phyloP scores from a whole-genome alignment of 2,113 vertebrate genomes.

The Rousettus leschenaultii region DNA sequence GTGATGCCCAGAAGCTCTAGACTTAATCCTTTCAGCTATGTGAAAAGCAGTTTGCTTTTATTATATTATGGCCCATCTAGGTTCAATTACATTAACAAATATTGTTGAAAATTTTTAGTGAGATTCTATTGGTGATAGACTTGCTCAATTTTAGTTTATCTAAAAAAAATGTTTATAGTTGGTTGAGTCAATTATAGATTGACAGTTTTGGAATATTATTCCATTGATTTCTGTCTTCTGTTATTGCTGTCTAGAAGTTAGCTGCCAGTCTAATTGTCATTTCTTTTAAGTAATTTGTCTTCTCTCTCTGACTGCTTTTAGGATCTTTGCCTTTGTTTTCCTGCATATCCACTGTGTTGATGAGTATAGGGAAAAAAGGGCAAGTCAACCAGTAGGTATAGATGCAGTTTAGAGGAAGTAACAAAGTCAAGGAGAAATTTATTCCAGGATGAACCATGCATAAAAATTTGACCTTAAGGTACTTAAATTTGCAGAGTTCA shows the following conservation, averaged over 20 bases:
- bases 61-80: background rate
- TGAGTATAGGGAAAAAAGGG: background rate
- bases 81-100: background rate
- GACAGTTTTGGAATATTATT: background rate
- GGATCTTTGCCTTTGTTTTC: conserved; percentile 1
- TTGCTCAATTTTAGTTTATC: background rate
- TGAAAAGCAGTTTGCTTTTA: background rate
- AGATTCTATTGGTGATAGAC: background rate
- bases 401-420: background rate
- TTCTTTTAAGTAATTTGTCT: background rate
- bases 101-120: background rate
- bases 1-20: background rate
- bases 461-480: background rate
- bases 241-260: background rate
- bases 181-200: background rate
- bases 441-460: background rate
- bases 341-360: background rate
- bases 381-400: background rate
- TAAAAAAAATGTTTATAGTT: background rate
- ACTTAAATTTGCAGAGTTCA: background rate
- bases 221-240: background rate
- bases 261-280: background rate
- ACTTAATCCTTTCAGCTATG: background rate
- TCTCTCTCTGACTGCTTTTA: background rate
- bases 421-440: background rate